phyloP scores from a whole-genome alignment of 2,113 vertebrate genomes.

The Prochilodus magdalenae region DNA sequence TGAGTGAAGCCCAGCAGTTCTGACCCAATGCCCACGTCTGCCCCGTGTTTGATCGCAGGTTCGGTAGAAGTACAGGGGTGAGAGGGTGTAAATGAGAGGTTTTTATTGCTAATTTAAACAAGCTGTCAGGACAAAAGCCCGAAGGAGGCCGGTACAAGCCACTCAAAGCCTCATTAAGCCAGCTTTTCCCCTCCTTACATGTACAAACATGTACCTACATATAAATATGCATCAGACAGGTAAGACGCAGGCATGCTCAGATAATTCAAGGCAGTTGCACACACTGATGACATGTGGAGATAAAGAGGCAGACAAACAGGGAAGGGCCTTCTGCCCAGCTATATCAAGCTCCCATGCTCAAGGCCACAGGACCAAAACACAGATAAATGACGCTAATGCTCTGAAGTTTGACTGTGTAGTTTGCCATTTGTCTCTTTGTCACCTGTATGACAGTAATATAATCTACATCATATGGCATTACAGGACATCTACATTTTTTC shows the following conservation, averaged over 20 bases:
- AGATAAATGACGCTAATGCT: too few relatives aligned
- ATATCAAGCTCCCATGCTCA: not conserved
- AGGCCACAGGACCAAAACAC: not conserved
- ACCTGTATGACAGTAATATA: too few relatives aligned
- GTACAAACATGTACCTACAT: constrained; percentile 8
- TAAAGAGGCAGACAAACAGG: constrained; percentile 14
- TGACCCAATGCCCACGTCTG: constrained; percentile 6
- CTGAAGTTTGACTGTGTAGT: too few relatives aligned
- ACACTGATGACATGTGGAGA: constrained; percentile 41
- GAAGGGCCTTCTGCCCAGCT: not conserved
- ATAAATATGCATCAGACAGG: constrained; percentile 7
- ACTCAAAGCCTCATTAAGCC: not conserved
- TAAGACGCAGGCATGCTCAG: not conserved
- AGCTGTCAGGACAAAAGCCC: not conserved
- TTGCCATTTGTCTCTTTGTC: too few relatives aligned
- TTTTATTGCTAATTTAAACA: not conserved
- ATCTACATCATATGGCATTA: too few relatives aligned
- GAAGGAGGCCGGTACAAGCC: not conserved
- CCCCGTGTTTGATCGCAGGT: constrained; percentile 24
- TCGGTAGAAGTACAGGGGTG: not conserved
- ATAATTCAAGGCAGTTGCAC: constrained; percentile 34
- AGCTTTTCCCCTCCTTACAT: not conserved
- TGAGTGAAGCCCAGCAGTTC: not conserved
- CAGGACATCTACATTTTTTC: too few relatives aligned
- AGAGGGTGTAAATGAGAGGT: not conserved